These are phyloP conservation scores for Campylomormyrus numenius DNA, from an alignment of 2,113 vertebrate genomes.

Conservation along the genomic window DNA sequence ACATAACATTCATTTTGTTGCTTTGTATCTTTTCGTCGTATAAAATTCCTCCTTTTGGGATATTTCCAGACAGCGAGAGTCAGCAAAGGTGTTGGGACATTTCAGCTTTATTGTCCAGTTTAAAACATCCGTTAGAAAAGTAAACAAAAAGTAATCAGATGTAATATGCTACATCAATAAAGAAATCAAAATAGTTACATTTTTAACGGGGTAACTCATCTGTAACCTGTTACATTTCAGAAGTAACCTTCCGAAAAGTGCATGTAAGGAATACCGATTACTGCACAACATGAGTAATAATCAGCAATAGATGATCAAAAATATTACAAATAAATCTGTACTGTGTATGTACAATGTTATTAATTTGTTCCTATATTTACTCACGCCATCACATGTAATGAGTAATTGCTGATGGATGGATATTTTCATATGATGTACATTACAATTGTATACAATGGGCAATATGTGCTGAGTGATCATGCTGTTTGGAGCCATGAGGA, in stretches of 20 bases:
- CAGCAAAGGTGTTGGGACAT: not conserved
- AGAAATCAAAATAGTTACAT: not conserved
- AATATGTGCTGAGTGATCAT: not conserved
- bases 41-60: not conserved
- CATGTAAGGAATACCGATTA: not conserved
- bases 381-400: not conserved
- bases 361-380: not conserved
- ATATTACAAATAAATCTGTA: not conserved
- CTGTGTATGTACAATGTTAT: not conserved
- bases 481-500: not conserved
- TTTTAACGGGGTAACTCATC: not conserved
- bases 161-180: not conserved
- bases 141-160: not conserved
- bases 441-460: not conserved
- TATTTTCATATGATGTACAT: not conserved
- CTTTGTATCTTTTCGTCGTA: not conserved
- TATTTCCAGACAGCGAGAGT: not conserved
- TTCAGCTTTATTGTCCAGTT: not conserved
- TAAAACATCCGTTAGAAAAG: not conserved
- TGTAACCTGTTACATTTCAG: not conserved
- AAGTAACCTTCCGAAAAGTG: not conserved
- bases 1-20: not conserved
- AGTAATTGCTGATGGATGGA: not conserved
- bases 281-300: not conserved
- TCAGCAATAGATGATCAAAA: not conserved